These are phyloP conservation scores for Papilio elwesi DNA, from an alignment of 2,888 invertebrate genomes.

Conservation along the genomic window DNA sequence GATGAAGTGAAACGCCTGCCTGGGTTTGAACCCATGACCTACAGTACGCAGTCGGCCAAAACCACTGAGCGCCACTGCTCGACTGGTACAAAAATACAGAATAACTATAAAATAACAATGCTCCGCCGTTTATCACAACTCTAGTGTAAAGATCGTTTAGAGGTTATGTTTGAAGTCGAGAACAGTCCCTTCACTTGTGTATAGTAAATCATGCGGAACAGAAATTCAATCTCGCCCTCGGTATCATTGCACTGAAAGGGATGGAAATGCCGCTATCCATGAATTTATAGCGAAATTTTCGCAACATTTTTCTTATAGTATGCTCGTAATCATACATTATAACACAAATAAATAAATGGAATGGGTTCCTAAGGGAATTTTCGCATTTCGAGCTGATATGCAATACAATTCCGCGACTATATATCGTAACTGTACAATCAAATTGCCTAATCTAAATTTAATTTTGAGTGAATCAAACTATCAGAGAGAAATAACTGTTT, in stretches of 20 bases:
- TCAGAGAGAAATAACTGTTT: neutral
- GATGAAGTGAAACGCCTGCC: too few species aligned
- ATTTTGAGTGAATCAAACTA: conserved; percentile 6
- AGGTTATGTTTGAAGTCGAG: conserved; percentile 23
- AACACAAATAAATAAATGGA: conserved; percentile 18
- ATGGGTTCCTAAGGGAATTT: neutral
- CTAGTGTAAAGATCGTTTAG: conserved; percentile 21
- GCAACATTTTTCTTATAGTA: conserved; percentile 18
- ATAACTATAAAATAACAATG: neutral
- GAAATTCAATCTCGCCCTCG: conserved; percentile 27
- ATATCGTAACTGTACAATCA: neutral
- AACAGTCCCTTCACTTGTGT: conserved; percentile 28
- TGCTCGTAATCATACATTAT: conserved; percentile 14
- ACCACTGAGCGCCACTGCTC: too few species aligned
- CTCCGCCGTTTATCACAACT: conserved; percentile 15
- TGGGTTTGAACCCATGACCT: too few species aligned
- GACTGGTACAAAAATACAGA: too few species aligned
- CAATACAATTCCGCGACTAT: neutral
- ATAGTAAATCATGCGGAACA: conserved; percentile 27
- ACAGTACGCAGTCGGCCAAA: too few species aligned
- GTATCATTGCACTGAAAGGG: conserved; percentile 19
- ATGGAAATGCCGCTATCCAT: conserved; percentile 18
- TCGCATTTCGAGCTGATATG: neutral
- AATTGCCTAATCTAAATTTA: conserved; percentile 12
- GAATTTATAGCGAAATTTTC: conserved; percentile 18